phyloP scores from a whole-genome alignment of 2,888 invertebrate species.

The Ormia ochracea region DNA sequence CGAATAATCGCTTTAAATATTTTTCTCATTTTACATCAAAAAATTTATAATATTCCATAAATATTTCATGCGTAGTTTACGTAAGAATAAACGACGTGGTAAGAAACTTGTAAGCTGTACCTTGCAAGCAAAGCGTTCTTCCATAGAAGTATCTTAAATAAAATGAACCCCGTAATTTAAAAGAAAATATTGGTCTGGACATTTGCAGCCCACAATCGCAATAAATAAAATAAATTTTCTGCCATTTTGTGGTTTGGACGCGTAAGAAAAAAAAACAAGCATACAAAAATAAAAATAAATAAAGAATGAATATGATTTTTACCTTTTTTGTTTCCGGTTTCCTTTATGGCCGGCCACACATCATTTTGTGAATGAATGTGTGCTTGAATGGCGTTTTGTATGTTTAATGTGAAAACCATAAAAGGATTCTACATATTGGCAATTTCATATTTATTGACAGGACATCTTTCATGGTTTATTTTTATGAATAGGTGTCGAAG shows the following conservation, averaged over 20 bases:
- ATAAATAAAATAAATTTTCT: slow-evolving; percentile 66
- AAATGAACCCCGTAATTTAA: slow-evolving; percentile 70
- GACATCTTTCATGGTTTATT: slow-evolving; percentile 64
- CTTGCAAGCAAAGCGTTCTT: slow-evolving; percentile 21
- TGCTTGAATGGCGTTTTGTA: slow-evolving; percentile 38
- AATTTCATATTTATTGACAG: slow-evolving; percentile 72
- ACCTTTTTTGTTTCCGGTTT: slow-evolving; percentile 59
- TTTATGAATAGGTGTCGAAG: slow-evolving; percentile 65
- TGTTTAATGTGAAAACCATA: slow-evolving; percentile 39
- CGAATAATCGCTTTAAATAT: not conserved
- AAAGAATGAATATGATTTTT: slow-evolving; percentile 34
- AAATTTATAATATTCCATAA: slow-evolving; percentile 50
- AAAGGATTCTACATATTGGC: slow-evolving; percentile 68
- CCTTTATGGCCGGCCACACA: slow-evolving; percentile 14
- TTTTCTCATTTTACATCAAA: slow-evolving; percentile 64
- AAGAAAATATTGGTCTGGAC: slow-evolving; percentile 71
- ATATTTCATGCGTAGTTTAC: slow-evolving; percentile 35
- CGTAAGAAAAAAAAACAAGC: slow-evolving; percentile 33
- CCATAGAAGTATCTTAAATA: slow-evolving; percentile 64
- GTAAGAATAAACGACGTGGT: slow-evolving; percentile 8
- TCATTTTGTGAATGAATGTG: not conserved
- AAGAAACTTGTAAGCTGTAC: slow-evolving; percentile 40
- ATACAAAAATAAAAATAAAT: too few relatives aligned
- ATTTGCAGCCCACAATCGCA: slow-evolving; percentile 69
- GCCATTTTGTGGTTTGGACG: slow-evolving; percentile 65